Percentiles rank a stretch among this genome's conserved stretches.
Evolutionary conservation across 2,888 invertebrate genomes (phyloP).

Genomic region (Mesorhabditis sp.): DNA sequence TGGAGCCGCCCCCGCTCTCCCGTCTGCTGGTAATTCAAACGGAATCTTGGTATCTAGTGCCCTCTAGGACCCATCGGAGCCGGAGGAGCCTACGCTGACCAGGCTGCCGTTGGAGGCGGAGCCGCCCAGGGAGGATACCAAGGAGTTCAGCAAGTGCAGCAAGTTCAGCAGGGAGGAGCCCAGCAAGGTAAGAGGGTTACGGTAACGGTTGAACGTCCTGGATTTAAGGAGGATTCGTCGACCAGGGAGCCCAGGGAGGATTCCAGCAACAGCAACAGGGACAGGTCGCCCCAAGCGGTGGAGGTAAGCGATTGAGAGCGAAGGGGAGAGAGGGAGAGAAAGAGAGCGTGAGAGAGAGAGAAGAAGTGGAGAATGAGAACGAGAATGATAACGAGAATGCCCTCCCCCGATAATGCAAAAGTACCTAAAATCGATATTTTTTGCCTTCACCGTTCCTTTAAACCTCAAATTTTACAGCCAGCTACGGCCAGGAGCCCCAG

Average conservation of each 20-base stretch:
- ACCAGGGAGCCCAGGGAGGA: background rate
- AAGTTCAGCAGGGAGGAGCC: background rate
- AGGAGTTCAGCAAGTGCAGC: background rate
- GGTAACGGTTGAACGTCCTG: background rate
- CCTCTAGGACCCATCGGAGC: background rate
- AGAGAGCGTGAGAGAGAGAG: no score
- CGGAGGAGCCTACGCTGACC: background rate
- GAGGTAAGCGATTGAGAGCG: no score
- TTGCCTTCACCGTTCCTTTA: no score
- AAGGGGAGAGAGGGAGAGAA: no score
- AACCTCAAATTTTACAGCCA: no score
- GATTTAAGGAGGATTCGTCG: background rate
- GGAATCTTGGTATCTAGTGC: background rate
- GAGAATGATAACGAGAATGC: no score
- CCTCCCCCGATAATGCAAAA: no score
- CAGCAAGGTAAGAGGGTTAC: background rate
- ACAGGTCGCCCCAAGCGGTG: no score
- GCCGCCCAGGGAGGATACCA: background rate
- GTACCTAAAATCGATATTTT: no score
- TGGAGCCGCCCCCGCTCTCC: background rate
- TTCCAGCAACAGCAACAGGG: background rate
- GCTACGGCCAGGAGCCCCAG: no score
- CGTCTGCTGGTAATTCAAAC: background rate
- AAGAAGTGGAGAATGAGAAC: no score
- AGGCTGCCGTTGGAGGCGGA: background rate